Base-by-base conservation (phyloP, 1,140 invertebrate species). In the Ceratoteleas bidentatus region DNA sequence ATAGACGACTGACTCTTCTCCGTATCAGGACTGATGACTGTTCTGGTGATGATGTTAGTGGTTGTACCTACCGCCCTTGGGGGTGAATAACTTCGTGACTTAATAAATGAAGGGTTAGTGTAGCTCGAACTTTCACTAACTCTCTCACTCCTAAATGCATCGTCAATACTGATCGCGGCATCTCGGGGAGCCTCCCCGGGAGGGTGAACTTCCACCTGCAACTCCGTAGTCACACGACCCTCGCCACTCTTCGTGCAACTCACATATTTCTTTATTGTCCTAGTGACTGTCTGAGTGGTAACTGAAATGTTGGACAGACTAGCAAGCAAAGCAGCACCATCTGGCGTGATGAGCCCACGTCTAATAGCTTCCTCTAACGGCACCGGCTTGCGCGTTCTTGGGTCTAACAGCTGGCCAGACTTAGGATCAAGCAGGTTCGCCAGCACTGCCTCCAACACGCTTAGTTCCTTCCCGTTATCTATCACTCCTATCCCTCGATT, bases 341-440 rank as follows among this genome's bases (percentile, higher is more conserved):
- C 95, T 2, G 95, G 94, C 7, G 96, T 96, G 10, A 98, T 96
- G 58, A 97, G 92, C 86, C 96, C 95, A 43, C 95, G 93, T 87
- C 96, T 94, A 58, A 99, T 95, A 38, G 97, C 97, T 87, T 96
- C 95, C 84, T 97, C 95, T 53, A 98, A 93, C 81, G 96, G 95
- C 84, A 99, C 92, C 79, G 95, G 93, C 88, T 95, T 94, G 94
- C 93, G 0, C 96, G 94, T 89, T 98, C 96, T n/a, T n/a, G n/a
- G n/a, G n/a, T n/a, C n/a, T n/a, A n/a, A n/a, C n/a, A n/a, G n/a
- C n/a, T n/a, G n/a, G n/a, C n/a, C n/a, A n/a, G n/a, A n/a, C n/a
- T n/a, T n/a, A n/a, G n/a, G n/a, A n/a, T n/a, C n/a, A n/a, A n/a
- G n/a, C n/a, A n/a, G n/a, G n/a, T n/a, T n/a, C n/a, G n/a, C n/a